Evolutionary conservation across 2,888 invertebrate genomes (phyloP), one percentile per base, ranked within the genome.

Genomic region (Troides aeacus): DNA sequence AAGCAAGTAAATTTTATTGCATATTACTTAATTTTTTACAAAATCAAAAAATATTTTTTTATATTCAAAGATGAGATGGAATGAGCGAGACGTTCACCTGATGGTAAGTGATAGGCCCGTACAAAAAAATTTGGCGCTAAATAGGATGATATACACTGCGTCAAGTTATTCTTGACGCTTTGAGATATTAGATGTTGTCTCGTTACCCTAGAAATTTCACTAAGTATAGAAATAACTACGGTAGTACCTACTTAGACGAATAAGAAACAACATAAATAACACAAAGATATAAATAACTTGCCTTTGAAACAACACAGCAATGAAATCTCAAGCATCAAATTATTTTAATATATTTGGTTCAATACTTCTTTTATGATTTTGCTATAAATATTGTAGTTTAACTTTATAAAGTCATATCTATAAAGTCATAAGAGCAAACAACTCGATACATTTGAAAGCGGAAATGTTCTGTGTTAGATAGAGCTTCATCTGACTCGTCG

Each of bases 381-480:
- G 17, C 21, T 21, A 24, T 12, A 23, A 62, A 59, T 62, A 66
- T 62, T 36, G 10, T 62, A 62, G 36, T 63, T 68, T 18, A 60
- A 69, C 50, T 71, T 64, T 69, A 58, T 60, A 69, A 61, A 59
- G 64, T 59, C 59, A 70, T 66, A 66, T 63, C 70, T 67, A 69
- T 68, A 63, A 70, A 65, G 71, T 73, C 61, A 65, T 62, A 71
- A 70, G 64, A 60, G 71, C 70, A 72, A 72, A 68, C 72, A 72
- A 71, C 66, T 67, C 69, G 70, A 72, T 72, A 69, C 72, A 73
- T 74, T 74, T 66, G 59, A 62, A 72, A 72, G 71, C 71, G 73
- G 73, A 74, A 75, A 70, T 64, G 70, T 72, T 73, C 67, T 61
- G 18, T 61, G 50, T 66, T 39, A 30, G 58, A 68, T 68, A 71